These are phyloP conservation scores for Daubentonia madagascariensis DNA, from an alignment of 2,113 vertebrate species.

Conservation along the genomic window DNA sequence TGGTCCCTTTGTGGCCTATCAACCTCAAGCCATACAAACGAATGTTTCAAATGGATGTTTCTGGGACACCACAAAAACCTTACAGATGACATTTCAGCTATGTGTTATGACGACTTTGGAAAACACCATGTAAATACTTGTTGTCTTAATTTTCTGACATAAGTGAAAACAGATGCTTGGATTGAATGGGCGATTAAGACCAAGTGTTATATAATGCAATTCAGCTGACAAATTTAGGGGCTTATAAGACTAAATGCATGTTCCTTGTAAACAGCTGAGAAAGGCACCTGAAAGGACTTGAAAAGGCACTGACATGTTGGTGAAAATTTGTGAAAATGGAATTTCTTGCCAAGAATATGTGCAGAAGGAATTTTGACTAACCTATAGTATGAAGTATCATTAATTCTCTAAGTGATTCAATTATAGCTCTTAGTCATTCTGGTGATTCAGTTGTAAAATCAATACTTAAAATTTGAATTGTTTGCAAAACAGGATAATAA, in stretches of 20 bases:
- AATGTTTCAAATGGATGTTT: conserved; percentile 33
- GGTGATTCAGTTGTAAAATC: background rate
- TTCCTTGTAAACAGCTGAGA: conserved; percentile 63
- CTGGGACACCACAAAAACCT: conserved; percentile 17
- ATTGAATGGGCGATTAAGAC: conserved; percentile 65
- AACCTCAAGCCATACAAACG: conserved; percentile 32
- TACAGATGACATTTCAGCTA: conserved; percentile 48
- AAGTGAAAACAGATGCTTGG: conserved; percentile 80
- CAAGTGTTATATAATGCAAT: conserved; percentile 71
- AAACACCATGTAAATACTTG: conserved; percentile 67
- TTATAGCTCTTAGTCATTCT: conserved; percentile 19
- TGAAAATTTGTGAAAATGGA: conserved; percentile 7
- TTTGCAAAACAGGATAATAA: background rate
- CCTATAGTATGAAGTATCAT: background rate
- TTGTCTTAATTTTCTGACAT: conserved; percentile 79
- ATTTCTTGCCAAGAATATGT: background rate
- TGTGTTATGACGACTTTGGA: conserved; percentile 28
- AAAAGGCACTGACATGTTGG: background rate
- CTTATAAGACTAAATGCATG: conserved; percentile 54
- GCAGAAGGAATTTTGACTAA: conserved; percentile 30
- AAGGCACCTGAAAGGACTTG: conserved; percentile 24
- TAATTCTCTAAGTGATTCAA: background rate
- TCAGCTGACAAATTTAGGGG: conserved; percentile 43
- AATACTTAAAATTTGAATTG: conserved; percentile 22
- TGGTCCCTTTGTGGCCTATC: conserved; percentile 46